These are phyloP conservation scores for Falco concolor DNA, from an alignment of 2,797 vertebrate species.

Conservation along the genomic window DNA sequence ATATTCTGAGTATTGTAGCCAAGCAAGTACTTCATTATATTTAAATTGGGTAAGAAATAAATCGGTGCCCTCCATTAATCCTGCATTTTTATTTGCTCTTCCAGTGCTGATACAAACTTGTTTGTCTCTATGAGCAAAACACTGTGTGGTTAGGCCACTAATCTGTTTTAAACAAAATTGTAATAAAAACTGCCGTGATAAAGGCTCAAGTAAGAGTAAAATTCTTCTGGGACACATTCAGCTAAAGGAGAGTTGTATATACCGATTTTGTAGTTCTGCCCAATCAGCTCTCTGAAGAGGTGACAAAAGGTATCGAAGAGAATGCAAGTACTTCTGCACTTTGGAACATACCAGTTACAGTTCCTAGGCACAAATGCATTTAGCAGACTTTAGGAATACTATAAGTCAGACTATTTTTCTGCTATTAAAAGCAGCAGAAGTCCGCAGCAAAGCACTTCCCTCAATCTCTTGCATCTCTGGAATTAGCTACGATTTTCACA, in stretches of 20 bases:
- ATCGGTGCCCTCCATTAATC: background rate
- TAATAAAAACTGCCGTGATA: background rate
- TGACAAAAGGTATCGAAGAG: background rate
- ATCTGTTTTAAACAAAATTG: background rate
- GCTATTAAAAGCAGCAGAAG: background rate
- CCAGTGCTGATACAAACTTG: background rate
- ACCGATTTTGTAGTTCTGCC: background rate
- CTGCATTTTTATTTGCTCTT: background rate
- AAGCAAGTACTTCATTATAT: background rate
- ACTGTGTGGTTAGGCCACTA: background rate
- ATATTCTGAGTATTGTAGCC: background rate
- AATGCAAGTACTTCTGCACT: background rate
- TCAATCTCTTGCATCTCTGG: background rate
- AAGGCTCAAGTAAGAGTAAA: background rate
- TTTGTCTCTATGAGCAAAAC: background rate
- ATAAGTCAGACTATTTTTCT: background rate
- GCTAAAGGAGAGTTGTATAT: background rate
- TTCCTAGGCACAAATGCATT: constrained; percentile 11
- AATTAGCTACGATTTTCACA: background rate
- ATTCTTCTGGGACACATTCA: background rate
- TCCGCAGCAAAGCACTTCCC: background rate
- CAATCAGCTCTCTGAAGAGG: background rate
- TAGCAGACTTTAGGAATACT: background rate
- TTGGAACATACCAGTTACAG: background rate
- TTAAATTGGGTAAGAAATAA: background rate